phyloP scores from a whole-genome alignment of 2,797 vertebrate species.

The Tenualosa thibaudeaui region DNA sequence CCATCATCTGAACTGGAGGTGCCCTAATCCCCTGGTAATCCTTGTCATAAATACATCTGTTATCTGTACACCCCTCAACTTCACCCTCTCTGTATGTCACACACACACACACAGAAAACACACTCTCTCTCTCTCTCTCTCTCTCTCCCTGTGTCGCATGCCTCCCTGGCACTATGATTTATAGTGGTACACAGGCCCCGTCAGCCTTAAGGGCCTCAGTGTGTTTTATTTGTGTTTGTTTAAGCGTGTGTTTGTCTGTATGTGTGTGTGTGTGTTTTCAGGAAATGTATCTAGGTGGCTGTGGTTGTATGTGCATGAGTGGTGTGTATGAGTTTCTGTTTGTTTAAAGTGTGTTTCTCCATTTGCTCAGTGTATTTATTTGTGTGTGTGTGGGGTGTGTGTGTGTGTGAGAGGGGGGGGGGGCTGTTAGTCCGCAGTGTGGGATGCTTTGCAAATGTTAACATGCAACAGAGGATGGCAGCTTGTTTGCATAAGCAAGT shows the following conservation, averaged over 20 bases:
- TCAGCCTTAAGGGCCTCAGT: background rate
- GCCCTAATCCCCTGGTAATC: conserved; percentile 66
- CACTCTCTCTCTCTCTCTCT: background rate
- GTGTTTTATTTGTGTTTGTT: background rate
- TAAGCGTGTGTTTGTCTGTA: background rate
- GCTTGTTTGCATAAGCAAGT: conserved; percentile 36
- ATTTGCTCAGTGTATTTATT: conserved; percentile 32
- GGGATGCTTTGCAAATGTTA: conserved; percentile 40
- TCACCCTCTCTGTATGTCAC: background rate
- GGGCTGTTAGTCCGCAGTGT: conserved; percentile 33
- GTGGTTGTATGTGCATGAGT: conserved; percentile 34
- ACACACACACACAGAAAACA: background rate
- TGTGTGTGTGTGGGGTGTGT: background rate
- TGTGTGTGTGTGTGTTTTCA: conserved; percentile 37
- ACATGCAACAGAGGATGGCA: conserved; percentile 33
- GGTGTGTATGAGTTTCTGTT: conserved; percentile 24
- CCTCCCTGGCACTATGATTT: conserved; percentile 13
- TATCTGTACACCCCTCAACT: conserved; percentile 43
- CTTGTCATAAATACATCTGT: conserved; percentile 58
- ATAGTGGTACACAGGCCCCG: background rate
- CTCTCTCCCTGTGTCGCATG: background rate
- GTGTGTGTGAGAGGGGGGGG: background rate
- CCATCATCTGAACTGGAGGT: conserved; percentile 58
- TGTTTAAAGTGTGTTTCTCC: too few species aligned
- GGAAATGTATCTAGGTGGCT: background rate